Evolutionary conservation across 2,797 vertebrate species (phyloP).

Genomic region (Rhincodon typus): DNA sequence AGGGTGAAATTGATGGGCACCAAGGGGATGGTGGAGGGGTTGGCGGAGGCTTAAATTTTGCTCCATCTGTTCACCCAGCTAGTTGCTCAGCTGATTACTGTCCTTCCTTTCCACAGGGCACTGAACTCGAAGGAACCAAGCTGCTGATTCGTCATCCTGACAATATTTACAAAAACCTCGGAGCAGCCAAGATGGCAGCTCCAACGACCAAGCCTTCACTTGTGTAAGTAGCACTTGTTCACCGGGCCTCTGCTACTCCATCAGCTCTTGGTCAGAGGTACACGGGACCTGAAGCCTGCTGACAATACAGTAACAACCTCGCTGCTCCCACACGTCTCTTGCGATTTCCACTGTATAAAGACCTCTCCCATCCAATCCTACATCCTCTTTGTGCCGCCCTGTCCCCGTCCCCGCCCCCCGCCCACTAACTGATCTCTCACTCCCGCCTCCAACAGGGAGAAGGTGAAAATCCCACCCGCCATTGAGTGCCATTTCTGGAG

Average conservation of each 20-base stretch:
- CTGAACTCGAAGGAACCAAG: constrained; percentile 40
- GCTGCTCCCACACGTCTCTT: background rate
- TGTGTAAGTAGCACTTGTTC: background rate
- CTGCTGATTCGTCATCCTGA: constrained; percentile 41
- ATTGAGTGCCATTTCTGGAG: constrained; percentile 62
- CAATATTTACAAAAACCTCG: constrained; percentile 36
- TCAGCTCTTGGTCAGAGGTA: background rate
- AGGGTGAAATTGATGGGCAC: no score
- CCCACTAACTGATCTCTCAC: accelerated
- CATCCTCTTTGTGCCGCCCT: background rate
- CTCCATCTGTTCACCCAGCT: background rate
- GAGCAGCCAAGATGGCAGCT: background rate
- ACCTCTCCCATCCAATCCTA: background rate
- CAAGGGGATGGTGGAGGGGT: no score
- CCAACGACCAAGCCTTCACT: background rate
- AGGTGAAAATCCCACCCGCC: constrained; percentile 11
- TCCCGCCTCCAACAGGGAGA: background rate
- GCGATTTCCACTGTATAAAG: background rate
- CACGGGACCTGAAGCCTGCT: background rate
- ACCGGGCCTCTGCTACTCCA: background rate
- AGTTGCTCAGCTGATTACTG: accelerated
- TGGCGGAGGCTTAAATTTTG: background rate
- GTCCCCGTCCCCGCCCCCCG: background rate
- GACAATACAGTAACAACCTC: background rate
- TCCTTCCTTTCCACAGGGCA: constrained; percentile 39